Evolutionary conservation across 2,797 vertebrate species (phyloP), one percentile per base, ranked within the genome.

Genomic region (Melopsittacus undulatus): DNA sequence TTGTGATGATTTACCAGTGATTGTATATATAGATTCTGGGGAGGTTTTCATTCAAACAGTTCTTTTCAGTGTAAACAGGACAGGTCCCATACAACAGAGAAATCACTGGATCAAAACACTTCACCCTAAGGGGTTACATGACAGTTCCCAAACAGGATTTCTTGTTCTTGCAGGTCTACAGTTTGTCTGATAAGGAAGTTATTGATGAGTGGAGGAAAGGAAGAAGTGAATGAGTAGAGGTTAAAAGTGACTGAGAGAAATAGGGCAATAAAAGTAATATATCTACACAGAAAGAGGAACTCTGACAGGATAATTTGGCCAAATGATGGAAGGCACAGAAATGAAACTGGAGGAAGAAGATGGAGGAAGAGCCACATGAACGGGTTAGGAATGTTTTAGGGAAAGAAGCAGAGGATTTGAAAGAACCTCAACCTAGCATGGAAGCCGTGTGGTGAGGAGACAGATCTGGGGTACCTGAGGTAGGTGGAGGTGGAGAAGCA

Each of bases 41-140:
- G 16, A 46, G 43, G 48, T 49, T 67, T 70, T 56, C 22, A 3
- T 40, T 18, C 42, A 32, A 48, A 46, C 15, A 2, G 1, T 32
- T 82, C 26, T 76, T 73, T 29, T 19, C 73, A 12, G 23, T 7
- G 16, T 3, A 29, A 68, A 34, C 42, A 34, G 51, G 29, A 26
- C 27, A 48, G 34, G 18, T 16, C 12, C 19, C 19, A 3, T 4
- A 8, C 6, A 16, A 3, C 6, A 42, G 7, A 29, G 30, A 56
- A 51, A n/a, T 10, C 24, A 4, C 6, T 13, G 46, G 42, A 24
- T 80, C 42, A 42, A 46, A 57, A 34, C 16, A 3, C 34, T 32
- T 36, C 45, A 16, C 2, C 2, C 7, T 20, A 6, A 0, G 10
- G 29, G 20, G 10, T 36, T 34, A 5, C 8, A 0, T 6, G 40